Conservation (phyloP, 2,888 invertebrate genomes). For the Xiphydria camelus region DNA sequence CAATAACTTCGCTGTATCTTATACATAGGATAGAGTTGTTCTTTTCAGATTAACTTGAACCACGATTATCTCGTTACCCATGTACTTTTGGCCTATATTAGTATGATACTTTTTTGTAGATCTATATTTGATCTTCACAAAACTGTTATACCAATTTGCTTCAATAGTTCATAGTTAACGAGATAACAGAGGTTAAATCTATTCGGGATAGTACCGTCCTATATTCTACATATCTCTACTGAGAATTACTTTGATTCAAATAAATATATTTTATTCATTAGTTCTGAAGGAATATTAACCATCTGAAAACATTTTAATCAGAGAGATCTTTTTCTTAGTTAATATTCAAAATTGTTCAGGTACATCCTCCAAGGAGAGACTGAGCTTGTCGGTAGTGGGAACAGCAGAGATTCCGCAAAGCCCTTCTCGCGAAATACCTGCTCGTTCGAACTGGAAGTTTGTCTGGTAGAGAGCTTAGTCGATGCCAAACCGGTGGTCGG, state of each 20-base stretch:
- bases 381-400: conserved; percentile 45
- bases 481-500: conserved; percentile 60
- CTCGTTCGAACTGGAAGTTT: conserved; percentile 75
- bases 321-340: conserved; percentile 21
- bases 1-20: too few relatives aligned
- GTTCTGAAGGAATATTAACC: conserved; percentile 37
- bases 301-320: conserved; percentile 33
- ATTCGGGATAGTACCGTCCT: too few relatives aligned
- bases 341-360: conserved; percentile 53
- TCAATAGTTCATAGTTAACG: too few relatives aligned
- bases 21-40: too few relatives aligned
- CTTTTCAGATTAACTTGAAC: too few relatives aligned
- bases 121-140: too few relatives aligned
- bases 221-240: too few relatives aligned
- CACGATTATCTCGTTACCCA: too few relatives aligned
- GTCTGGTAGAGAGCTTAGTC: conserved; percentile 59
- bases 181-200: too few relatives aligned
- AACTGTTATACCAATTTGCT: too few relatives aligned
- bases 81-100: too few relatives aligned
- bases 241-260: conserved; percentile 2
- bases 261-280: conserved; percentile 24
- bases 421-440: conserved; percentile 51
- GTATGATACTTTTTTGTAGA: too few relatives aligned
- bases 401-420: conserved; percentile 27
- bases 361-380: conserved; percentile 71